A percentile compares a stretch with the other conserved stretches of the same genome.
These are phyloP conservation scores for Dromiciops gliroides DNA, from an alignment of 2,113 vertebrate species.

Conservation along the genomic window DNA sequence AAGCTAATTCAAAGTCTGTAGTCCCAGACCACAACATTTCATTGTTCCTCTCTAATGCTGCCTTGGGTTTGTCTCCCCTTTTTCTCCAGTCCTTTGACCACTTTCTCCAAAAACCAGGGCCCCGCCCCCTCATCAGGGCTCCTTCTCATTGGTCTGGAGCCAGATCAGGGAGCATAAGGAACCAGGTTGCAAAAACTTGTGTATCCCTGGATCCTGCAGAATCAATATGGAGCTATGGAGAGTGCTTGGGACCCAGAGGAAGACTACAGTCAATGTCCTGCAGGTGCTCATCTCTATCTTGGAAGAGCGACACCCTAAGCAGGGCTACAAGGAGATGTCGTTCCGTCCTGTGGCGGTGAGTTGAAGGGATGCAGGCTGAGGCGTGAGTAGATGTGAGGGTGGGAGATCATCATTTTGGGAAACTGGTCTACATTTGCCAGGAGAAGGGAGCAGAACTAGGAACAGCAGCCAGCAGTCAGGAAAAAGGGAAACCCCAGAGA, in stretches of 20 bases:
- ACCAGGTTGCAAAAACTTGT: neutral
- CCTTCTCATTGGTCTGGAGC: neutral
- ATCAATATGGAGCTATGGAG: constrained; percentile 42
- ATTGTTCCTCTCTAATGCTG: neutral
- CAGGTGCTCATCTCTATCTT: constrained; percentile 43
- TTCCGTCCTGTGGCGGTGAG: constrained; percentile 46
- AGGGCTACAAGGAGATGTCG: neutral
- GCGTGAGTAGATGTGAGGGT: neutral
- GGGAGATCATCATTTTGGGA: neutral
- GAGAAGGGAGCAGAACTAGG: neutral
- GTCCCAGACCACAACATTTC: neutral
- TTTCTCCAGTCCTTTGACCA: neutral
- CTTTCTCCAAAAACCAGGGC: neutral
- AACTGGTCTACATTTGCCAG: neutral
- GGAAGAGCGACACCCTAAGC: neutral
- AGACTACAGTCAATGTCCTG: constrained; percentile 27
- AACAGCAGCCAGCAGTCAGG: neutral
- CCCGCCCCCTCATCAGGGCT: neutral
- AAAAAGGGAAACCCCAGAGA: neutral
- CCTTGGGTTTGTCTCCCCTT: neutral
- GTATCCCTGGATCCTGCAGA: constrained; percentile 33
- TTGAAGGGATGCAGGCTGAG: neutral
- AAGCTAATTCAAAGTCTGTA: neutral
- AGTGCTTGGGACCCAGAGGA: constrained; percentile 10
- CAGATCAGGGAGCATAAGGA: neutral